Percentiles rank a stretch among this genome's conserved stretches.
phyloP scores from a whole-genome alignment of 1,140 invertebrate species.

The Arion vulgaris region DNA sequence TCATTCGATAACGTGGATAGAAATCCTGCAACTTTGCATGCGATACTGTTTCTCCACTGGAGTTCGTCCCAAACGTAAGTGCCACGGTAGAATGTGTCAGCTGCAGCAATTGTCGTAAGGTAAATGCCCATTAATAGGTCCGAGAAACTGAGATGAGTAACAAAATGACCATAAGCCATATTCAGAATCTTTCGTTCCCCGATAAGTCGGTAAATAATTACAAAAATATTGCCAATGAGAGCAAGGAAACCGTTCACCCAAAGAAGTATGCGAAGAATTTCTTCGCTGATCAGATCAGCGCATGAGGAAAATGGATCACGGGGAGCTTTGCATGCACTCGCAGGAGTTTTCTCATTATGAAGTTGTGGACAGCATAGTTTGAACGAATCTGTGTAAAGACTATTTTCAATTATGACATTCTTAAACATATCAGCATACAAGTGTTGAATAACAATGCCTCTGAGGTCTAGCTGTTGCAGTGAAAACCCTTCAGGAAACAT shows the following conservation, averaged over 20 bases:
- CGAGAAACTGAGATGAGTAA: constrained; percentile 58
- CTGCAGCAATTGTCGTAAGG: constrained; percentile 55
- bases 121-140: constrained; percentile 66
- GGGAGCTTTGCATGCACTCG: neutral
- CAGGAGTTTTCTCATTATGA: constrained; percentile 10
- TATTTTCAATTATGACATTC: neutral
- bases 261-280: constrained; percentile 1
- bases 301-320: constrained; percentile 19
- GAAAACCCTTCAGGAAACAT: constrained; percentile 12
- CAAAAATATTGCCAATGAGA: constrained; percentile 49
- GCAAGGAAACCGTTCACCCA: constrained; percentile 35
- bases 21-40: constrained; percentile 56
- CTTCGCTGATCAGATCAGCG: neutral
- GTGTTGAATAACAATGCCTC: constrained; percentile 22
- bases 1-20: constrained; percentile 54
- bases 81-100: constrained; percentile 52
- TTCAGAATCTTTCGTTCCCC: constrained; percentile 25
- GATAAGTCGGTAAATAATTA: constrained; percentile 44
- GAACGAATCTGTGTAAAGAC: constrained; percentile 42
- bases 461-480: constrained; percentile 10
- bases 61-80: constrained; percentile 49
- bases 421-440: constrained; percentile 31
- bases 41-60: constrained; percentile 48
- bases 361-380: constrained; percentile 47
- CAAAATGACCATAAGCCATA: constrained; percentile 42